Conservation (phyloP, 2,113 vertebrate species). For the Oreotrochilus melanogaster region DNA sequence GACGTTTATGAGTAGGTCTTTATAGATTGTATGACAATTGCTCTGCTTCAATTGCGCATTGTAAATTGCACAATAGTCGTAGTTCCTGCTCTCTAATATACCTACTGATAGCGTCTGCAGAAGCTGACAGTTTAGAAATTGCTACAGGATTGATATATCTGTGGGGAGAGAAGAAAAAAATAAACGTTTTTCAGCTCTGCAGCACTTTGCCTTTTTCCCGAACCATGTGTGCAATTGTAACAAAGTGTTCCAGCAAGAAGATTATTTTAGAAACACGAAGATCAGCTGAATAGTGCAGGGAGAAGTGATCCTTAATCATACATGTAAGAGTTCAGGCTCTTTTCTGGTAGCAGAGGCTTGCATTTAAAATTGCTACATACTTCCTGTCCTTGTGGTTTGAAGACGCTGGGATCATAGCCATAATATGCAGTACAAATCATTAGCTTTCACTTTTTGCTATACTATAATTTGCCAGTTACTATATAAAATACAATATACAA, state of each 20-base stretch:
- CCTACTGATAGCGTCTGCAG: slow-evolving; percentile 11
- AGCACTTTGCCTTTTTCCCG: slow-evolving; percentile 18
- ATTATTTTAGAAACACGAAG: slow-evolving; percentile 39
- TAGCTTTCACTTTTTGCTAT: slow-evolving; percentile 20
- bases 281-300: background rate
- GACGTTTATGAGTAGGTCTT: slow-evolving; percentile 15
- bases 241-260: slow-evolving; percentile 28
- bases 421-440: slow-evolving; percentile 34
- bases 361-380: slow-evolving; percentile 20
- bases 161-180: slow-evolving; percentile 1
- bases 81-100: slow-evolving; percentile 44
- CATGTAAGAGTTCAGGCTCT: background rate
- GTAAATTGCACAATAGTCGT: slow-evolving; percentile 42
- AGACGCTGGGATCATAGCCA: slow-evolving; percentile 58
- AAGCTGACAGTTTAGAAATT: slow-evolving; percentile 6
- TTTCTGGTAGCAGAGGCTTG: slow-evolving; percentile 42
- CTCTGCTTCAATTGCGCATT: slow-evolving; percentile 22
- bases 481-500: slow-evolving; percentile 42
- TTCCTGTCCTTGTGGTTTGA: slow-evolving; percentile 47
- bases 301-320: slow-evolving; percentile 38
- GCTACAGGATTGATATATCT: background rate
- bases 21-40: slow-evolving; percentile 56
- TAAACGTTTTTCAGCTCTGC: slow-evolving; percentile 22
- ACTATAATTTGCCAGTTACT: slow-evolving; percentile 43
- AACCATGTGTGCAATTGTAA: slow-evolving; percentile 38